Evolutionary conservation across 2,797 vertebrate genomes (phyloP).

Genomic region (Dryobates pubescens): DNA sequence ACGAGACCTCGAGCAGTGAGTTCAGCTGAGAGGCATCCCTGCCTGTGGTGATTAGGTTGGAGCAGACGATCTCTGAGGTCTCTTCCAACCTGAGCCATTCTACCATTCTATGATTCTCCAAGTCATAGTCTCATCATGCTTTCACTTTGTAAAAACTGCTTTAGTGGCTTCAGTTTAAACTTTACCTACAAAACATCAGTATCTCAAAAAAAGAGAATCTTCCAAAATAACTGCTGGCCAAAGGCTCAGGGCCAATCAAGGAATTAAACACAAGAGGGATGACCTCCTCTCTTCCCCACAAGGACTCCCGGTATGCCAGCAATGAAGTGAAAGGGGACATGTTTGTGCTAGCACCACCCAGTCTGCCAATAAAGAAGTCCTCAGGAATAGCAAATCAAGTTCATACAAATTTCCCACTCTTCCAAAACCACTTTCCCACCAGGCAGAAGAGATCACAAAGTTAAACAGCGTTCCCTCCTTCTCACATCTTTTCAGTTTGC

Average conservation of each 20-base stretch:
- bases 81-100: too few relatives aligned
- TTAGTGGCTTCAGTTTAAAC: background rate
- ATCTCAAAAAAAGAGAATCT: background rate
- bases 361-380: background rate
- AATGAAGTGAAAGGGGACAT: background rate
- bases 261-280: background rate
- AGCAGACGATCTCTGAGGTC: too few relatives aligned
- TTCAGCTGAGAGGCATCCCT: too few relatives aligned
- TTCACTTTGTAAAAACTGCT: background rate
- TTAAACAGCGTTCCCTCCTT: background rate
- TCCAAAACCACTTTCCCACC: conserved; percentile 20
- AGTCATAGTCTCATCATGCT: too few relatives aligned
- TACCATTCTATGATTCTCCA: too few relatives aligned
- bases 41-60: too few relatives aligned
- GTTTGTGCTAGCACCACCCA: background rate
- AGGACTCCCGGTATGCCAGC: background rate
- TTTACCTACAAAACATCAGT: background rate
- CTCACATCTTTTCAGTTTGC: background rate
- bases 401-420: background rate
- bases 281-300: background rate
- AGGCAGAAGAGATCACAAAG: background rate
- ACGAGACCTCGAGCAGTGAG: too few relatives aligned
- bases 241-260: background rate
- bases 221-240: background rate
- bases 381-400: background rate